Evolutionary conservation across 2,113 vertebrate genomes (phyloP), one percentile per base, ranked within the genome.

Genomic region (Antigone vipio): DNA sequence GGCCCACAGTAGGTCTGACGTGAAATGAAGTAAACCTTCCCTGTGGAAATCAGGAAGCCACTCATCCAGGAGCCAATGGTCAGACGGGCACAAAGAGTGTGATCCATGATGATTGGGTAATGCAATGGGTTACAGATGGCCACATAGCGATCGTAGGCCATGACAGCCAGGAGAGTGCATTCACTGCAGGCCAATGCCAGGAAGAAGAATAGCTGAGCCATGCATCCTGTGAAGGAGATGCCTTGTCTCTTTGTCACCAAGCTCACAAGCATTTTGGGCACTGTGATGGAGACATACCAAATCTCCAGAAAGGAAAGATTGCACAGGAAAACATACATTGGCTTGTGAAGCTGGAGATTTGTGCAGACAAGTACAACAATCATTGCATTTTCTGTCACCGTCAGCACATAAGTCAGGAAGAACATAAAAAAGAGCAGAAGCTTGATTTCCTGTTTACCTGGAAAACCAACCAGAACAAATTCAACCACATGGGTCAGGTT

Each of bases 241-340:
- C 38, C 15, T 83, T 85, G 82, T 63, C 69, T 85, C 14, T 38
- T 23, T 2, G 63, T 74, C 15, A 78, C 75, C 60, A 97, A 94
- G 49, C 96, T 85, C 18, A 89, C 38, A 40, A 97, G 92, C 90
- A 95, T 80, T 53, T 95, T 96, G 76, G 97, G 97, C 29, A 96
- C 82, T 1, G 94, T 98, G 67, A 97, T 94, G 0, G 97, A 96
- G 52, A 98, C 27, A 6, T 96, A 96, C 91, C 97, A 95, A 14
- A 96, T 92, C 75, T 97, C 97, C 40, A 98, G 93, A 82, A 97
- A 93, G 80, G 97, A 97, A 69, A 97, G 93, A 53, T 92, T 94
- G 74, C 95, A 79, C 35, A 97, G 89, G 66, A 97, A 96, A 69
- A 97, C 23, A 67, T 95, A 97, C 92, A 92, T 95, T 62, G 97